phyloP scores from a whole-genome alignment of 2,797 vertebrate species.

The Cygnus olor region DNA sequence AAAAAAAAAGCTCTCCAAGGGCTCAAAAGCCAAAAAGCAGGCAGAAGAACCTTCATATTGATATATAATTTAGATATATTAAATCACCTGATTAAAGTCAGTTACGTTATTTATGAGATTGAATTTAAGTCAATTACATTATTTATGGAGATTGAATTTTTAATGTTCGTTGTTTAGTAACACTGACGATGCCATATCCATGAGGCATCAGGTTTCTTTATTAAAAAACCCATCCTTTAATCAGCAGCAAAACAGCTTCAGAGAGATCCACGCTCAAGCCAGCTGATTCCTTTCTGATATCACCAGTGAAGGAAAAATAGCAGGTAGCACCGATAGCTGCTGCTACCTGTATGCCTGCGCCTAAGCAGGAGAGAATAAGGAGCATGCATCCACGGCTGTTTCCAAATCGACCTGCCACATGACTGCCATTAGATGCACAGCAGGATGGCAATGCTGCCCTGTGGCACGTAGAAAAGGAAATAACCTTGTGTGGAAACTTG shows the following conservation, averaged over 20 bases:
- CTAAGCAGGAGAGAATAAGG: background rate
- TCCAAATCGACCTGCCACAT: background rate
- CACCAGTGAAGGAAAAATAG: background rate
- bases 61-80: background rate
- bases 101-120: background rate
- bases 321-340: background rate
- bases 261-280: background rate
- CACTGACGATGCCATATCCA: background rate
- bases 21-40: background rate
- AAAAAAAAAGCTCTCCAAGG: background rate
- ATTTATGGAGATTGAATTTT: background rate
- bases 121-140: background rate
- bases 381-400: background rate
- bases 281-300: background rate
- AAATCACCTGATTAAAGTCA: background rate
- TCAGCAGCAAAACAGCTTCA: background rate
- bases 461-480: background rate
- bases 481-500: background rate
- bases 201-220: background rate
- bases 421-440: background rate
- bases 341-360: background rate
- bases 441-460: background rate
- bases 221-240: background rate
- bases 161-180: background rate
- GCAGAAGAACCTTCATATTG: background rate